Percentiles rank a stretch among this genome's conserved stretches.
phyloP scores from a whole-genome alignment of 2,113 vertebrate species.

The Rynchops niger region DNA sequence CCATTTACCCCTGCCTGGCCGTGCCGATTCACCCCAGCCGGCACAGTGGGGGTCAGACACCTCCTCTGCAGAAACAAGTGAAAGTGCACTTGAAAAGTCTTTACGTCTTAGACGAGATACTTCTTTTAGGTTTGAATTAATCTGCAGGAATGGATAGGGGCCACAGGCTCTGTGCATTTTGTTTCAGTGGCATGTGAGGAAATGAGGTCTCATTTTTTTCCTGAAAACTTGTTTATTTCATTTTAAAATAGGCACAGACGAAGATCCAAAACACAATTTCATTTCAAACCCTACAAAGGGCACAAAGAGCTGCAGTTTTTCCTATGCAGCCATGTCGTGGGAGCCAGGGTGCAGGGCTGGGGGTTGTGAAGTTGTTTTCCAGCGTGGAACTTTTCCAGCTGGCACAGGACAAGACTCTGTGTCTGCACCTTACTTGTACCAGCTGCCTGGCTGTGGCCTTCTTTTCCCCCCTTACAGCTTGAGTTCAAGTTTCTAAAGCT shows the following conservation, averaged over 20 bases:
- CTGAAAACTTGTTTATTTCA: background rate
- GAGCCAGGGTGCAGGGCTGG: rapidly evolving
- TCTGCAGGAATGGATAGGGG: background rate
- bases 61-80: background rate
- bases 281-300: background rate
- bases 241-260: background rate
- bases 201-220: background rate
- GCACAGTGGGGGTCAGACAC: background rate
- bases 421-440: background rate
- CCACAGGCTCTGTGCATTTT: background rate
- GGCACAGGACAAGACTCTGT: background rate
- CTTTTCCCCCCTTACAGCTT: background rate
- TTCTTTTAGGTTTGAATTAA: background rate
- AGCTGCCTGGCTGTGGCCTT: background rate
- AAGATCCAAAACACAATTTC: background rate
- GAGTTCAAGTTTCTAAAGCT: slow-evolving; percentile 8
- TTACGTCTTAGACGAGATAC: background rate
- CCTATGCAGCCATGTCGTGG: background rate
- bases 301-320: background rate
- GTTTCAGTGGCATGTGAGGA: background rate
- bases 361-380: background rate
- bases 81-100: background rate
- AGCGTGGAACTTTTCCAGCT: background rate
- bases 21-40: background rate
- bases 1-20: background rate